Evolutionary conservation across 37 sponge, comb jelly and placozoan species (phyloP).

Genomic region (Axinella damicornis): DNA sequence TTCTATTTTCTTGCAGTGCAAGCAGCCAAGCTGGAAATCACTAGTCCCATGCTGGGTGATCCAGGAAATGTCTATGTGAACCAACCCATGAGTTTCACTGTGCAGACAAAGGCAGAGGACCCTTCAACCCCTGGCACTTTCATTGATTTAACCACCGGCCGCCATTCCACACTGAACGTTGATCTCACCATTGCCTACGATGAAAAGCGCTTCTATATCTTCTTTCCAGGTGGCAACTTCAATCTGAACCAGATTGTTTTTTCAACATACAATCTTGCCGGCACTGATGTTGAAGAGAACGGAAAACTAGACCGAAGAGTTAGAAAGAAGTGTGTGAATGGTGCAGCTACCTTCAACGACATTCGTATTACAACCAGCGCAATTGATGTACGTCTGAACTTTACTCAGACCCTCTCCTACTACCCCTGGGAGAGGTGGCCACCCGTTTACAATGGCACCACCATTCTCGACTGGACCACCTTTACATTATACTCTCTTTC

Average conservation of each 20-base stretch:
- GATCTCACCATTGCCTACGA: constrained; percentile 57
- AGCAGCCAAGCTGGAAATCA: constrained; percentile 39
- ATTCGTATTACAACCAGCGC: constrained; percentile 47
- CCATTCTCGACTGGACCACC: not conserved
- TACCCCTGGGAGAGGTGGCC: constrained; percentile 64
- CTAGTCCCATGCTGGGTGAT: not conserved
- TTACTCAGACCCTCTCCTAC: constrained; percentile 55
- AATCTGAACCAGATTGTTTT: constrained; percentile 19
- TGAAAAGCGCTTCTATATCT: constrained; percentile 14
- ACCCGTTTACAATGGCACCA: constrained; percentile 29
- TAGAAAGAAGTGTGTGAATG: constrained; percentile 24
- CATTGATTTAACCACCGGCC: constrained; percentile 39
- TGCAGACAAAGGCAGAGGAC: constrained; percentile 40
- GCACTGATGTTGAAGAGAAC: constrained; percentile 41
- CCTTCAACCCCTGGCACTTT: constrained; percentile 15
- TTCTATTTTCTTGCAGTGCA: constrained; percentile 2
- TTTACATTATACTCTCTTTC: not conserved
- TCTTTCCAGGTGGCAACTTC: constrained; percentile 7
- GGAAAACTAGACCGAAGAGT: constrained; percentile 43
- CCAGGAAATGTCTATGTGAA: constrained; percentile 27
- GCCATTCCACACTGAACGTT: constrained; percentile 53
- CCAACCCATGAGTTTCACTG: constrained; percentile 36
- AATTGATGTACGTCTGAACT: constrained; percentile 49
- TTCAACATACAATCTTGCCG: constrained; percentile 28
- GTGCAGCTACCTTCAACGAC: constrained; percentile 48